Percentiles rank a stretch among this genome's conserved stretches.
These are phyloP conservation scores for Monochamus saltuarius DNA, from an alignment of 1,140 invertebrate species.

Conservation along the genomic window DNA sequence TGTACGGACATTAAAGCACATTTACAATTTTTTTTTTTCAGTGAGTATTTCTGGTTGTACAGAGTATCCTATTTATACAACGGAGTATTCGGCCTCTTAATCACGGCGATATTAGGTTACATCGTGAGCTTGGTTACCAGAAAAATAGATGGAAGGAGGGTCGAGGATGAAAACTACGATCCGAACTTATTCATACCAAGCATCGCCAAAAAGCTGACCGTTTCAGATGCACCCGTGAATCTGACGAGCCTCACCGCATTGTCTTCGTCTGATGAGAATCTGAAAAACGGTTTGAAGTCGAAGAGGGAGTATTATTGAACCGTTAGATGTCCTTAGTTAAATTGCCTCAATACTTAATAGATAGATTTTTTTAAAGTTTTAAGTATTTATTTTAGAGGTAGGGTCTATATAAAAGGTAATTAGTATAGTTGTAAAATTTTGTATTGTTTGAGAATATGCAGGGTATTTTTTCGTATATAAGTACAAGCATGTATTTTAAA, in stretches of 20 bases:
- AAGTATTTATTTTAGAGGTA: background rate
- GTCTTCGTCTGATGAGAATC: slow-evolving; percentile 3
- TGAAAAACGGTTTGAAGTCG: slow-evolving; percentile 13
- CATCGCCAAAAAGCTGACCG: slow-evolving; percentile 56
- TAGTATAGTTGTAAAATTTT: too few relatives aligned
- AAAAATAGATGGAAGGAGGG: slow-evolving; percentile 41
- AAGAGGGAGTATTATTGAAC: background rate
- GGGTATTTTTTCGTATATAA: too few relatives aligned
- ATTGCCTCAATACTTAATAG: background rate
- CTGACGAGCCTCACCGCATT: background rate
- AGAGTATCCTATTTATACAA: slow-evolving; percentile 89
- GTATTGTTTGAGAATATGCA: too few relatives aligned
- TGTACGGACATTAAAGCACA: too few relatives aligned
- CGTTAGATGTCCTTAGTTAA: background rate
- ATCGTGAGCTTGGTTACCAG: slow-evolving; percentile 57
- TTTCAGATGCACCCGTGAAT: slow-evolving; percentile 23
- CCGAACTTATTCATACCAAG: slow-evolving; percentile 67
- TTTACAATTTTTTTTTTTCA: slow-evolving; percentile 41
- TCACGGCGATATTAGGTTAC: slow-evolving; percentile 67
- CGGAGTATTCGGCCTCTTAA: slow-evolving; percentile 66
- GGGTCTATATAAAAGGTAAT: background rate
- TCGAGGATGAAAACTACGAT: slow-evolving; percentile 48
- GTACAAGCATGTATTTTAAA: too few relatives aligned
- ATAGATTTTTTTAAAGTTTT: background rate
- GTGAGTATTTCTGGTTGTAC: slow-evolving; percentile 68